Percentiles rank a stretch among this genome's conserved stretches.
Evolutionary conservation across 2,797 vertebrate species (phyloP).

Genomic region (Protosalanx chinensis): DNA sequence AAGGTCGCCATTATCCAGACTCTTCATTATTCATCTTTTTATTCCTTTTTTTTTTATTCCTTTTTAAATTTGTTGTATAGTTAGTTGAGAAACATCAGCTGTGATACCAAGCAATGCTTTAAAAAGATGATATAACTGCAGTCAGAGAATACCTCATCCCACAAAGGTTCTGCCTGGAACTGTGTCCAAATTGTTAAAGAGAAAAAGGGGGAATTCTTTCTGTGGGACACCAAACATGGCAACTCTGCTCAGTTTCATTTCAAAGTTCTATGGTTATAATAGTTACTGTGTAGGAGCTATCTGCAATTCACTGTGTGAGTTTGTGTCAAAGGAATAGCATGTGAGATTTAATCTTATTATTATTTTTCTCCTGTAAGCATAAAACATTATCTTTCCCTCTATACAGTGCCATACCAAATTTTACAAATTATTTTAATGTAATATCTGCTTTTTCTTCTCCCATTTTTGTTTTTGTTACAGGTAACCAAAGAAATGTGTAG

Average conservation of each 20-base stretch:
- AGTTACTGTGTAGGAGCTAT: conserved; percentile 72
- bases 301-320: conserved; percentile 77
- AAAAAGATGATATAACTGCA: conserved; percentile 71
- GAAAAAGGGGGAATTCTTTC: conserved; percentile 66
- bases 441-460: conserved; percentile 59
- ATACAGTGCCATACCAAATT: conserved; percentile 78
- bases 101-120: conserved; percentile 70
- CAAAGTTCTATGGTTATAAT: conserved; percentile 73
- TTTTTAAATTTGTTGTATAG: conserved; percentile 55
- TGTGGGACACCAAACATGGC: conserved; percentile 74
- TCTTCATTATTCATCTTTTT: conserved; percentile 44
- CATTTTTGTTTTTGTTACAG: conserved; percentile 80
- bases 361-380: conserved; percentile 60
- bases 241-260: conserved; percentile 71
- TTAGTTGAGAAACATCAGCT: conserved; percentile 73
- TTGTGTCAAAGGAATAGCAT: conserved; percentile 72
- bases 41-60: conserved; percentile 48
- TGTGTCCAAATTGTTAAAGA: conserved; percentile 70
- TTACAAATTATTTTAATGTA: conserved; percentile 53
- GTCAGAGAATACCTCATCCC: conserved; percentile 82
- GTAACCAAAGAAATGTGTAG: conserved; percentile 84
- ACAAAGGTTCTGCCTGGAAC: conserved; percentile 70
- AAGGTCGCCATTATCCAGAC: conserved; percentile 65
- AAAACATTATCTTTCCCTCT: conserved; percentile 61
- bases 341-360: conserved; percentile 59